phyloP scores from a whole-genome alignment of 2,888 invertebrate genomes.

The Tipula vernalis region DNA sequence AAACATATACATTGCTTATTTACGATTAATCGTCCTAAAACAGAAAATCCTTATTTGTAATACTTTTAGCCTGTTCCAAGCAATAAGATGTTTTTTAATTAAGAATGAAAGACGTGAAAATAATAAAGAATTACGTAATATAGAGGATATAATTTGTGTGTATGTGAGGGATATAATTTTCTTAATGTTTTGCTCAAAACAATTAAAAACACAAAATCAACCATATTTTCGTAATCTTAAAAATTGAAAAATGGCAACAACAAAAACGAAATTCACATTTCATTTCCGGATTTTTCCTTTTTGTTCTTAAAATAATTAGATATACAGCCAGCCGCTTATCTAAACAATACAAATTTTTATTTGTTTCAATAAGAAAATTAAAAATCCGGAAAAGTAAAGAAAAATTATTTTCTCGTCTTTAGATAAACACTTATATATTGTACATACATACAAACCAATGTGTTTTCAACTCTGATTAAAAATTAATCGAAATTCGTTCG shows the following conservation, averaged over 20 bases:
- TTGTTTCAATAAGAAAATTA: not conserved
- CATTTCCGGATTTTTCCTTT: not conserved
- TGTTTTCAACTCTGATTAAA: not conserved
- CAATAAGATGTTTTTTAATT: not conserved
- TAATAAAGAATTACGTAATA: not conserved
- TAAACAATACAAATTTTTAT: not conserved
- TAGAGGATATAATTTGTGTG: not conserved
- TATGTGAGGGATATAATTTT: not conserved
- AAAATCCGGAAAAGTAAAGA: not conserved
- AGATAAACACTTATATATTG: not conserved
- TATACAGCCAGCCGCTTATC: not conserved
- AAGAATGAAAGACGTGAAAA: not conserved
- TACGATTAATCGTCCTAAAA: not conserved
- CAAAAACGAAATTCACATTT: not conserved
- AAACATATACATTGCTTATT: not conserved
- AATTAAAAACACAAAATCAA: not conserved
- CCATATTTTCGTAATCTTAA: not conserved
- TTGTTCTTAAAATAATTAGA: not conserved
- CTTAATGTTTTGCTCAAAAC: not conserved
- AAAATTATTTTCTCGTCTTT: not conserved
- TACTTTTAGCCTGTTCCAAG: not conserved
- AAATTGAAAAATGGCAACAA: not conserved
- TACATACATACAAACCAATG: not conserved
- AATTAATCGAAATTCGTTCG: not conserved
- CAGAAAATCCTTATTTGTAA: not conserved